Evolutionary conservation across 2,797 vertebrate genomes (phyloP).

Genomic region (Hyperoplus lanceolatus): DNA sequence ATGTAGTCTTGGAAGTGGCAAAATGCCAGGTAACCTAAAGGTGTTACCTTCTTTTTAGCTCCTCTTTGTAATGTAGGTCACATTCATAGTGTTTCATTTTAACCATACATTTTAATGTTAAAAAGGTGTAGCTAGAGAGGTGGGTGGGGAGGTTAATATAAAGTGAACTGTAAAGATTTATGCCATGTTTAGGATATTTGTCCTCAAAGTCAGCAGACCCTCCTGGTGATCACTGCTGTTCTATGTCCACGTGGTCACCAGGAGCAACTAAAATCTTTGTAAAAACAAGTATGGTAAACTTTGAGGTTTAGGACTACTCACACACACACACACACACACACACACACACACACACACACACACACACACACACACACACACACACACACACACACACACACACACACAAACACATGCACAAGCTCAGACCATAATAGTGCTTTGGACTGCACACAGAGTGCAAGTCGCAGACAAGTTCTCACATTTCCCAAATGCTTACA

Average conservation of each 20-base stretch:
- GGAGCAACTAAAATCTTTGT: slow-evolving; percentile 50
- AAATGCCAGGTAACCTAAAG: slow-evolving; percentile 54
- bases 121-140: background rate
- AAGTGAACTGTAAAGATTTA: background rate
- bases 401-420: slow-evolving; percentile 20
- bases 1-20: slow-evolving; percentile 20
- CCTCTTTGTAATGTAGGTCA: slow-evolving; percentile 13
- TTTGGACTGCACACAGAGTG: slow-evolving; percentile 64
- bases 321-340: slow-evolving; percentile 19
- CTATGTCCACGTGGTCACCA: slow-evolving; percentile 46
- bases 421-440: slow-evolving; percentile 49
- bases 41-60: slow-evolving; percentile 25
- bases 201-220: background rate
- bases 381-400: slow-evolving; percentile 4
- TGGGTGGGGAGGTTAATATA: background rate
- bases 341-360: slow-evolving; percentile 10
- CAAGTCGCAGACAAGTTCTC: slow-evolving; percentile 77
- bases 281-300: slow-evolving; percentile 50
- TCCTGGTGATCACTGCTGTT: slow-evolving; percentile 8
- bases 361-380: no score
- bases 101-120: slow-evolving; percentile 7
- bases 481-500: slow-evolving; percentile 82
- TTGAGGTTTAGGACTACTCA: slow-evolving; percentile 34
- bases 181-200: slow-evolving; percentile 26
- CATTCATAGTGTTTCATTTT: slow-evolving; percentile 23